Conservation (phyloP, 2,113 vertebrate species). For the Dipodomys stephensi region DNA sequence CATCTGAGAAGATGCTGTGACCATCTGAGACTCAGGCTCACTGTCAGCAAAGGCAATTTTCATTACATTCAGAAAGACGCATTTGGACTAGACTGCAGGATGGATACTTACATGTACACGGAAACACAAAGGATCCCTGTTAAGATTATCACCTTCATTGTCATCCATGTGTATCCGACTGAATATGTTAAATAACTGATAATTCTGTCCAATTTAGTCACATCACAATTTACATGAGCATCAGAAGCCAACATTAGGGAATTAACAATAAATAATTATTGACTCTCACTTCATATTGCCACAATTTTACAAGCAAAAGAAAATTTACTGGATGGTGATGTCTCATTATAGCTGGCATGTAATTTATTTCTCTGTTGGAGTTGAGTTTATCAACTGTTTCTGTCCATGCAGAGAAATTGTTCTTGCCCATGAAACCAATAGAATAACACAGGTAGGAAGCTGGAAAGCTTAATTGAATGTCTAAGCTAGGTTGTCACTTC, state of each 20-base stretch:
- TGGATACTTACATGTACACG: background rate
- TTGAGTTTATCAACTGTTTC: constrained; percentile 86
- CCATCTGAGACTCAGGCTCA: background rate
- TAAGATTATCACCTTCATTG: constrained; percentile 14
- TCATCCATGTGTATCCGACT: constrained; percentile 50
- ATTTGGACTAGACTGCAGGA: background rate
- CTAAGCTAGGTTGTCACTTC: constrained; percentile 65
- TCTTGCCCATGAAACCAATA: constrained; percentile 86
- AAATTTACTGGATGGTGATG: constrained; percentile 84
- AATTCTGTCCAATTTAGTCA: constrained; percentile 65
- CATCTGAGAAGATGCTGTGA: background rate
- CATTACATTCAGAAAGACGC: background rate
- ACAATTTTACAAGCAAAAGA: constrained; percentile 80
- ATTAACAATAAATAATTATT: constrained; percentile 87
- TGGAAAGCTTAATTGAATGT: constrained; percentile 86
- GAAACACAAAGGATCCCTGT: constrained; percentile 36
- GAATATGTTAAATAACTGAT: constrained; percentile 71
- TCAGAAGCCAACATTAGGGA: constrained; percentile 79
- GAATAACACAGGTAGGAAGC: constrained; percentile 83
- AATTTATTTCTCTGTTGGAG: constrained; percentile 90
- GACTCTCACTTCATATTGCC: constrained; percentile 75
- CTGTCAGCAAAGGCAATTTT: constrained; percentile 30
- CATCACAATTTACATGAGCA: constrained; percentile 66
- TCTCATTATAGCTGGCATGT: constrained; percentile 87
- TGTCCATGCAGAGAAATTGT: constrained; percentile 87